Conservation (phyloP, 2,113 vertebrate genomes). For the Emydocephalus ijimae region DNA sequence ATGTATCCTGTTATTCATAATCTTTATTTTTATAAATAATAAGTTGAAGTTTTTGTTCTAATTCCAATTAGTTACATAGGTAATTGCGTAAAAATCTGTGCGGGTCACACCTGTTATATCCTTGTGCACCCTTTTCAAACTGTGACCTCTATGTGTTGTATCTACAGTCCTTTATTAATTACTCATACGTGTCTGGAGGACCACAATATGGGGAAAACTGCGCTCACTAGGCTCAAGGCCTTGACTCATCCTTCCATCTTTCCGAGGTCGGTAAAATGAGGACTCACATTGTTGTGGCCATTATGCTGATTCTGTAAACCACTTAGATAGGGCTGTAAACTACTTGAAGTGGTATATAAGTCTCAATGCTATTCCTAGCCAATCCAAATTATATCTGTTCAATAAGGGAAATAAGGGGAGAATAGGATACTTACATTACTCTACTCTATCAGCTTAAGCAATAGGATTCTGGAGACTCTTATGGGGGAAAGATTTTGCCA, state of each 20-base stretch:
- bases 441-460: background rate
- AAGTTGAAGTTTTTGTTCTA: background rate
- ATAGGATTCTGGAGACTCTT: background rate
- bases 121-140: background rate
- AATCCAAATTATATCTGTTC: background rate
- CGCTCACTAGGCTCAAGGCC: no score
- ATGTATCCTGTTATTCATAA: background rate
- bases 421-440: background rate
- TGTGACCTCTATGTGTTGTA: background rate
- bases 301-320: no score
- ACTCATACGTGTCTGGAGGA: background rate
- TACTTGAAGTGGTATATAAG: no score
- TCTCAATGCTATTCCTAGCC: background rate
- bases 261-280: no score
- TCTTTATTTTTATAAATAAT: slow-evolving; percentile 13
- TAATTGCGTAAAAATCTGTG: background rate
- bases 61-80: background rate
- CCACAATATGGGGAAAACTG: background rate
- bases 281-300: no score
- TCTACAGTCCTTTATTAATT: background rate
- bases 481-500: no score
- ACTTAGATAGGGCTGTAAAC: no score
- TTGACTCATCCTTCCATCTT: no score
- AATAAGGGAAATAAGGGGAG: background rate
- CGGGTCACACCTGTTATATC: background rate